A percentile compares a stretch with the other conserved stretches of the same genome.
Conservation (phyloP, 1,140 invertebrate genomes). For the Vollenhovia emeryi region DNA sequence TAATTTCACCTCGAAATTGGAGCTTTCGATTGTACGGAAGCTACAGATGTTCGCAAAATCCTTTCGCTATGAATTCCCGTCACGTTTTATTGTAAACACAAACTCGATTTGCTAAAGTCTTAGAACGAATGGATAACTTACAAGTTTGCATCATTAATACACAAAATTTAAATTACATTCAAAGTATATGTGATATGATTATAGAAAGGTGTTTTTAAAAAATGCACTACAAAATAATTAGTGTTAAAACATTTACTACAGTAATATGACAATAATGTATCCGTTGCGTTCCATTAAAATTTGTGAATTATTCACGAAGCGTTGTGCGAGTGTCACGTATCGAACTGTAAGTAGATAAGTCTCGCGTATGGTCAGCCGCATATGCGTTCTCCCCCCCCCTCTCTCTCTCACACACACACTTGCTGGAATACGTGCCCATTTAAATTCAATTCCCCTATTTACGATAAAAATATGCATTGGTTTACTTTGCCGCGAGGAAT, state of each 20-base stretch:
- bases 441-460: conserved; percentile 8
- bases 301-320: background rate
- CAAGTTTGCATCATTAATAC: background rate
- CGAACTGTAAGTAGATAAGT: conserved; percentile 24
- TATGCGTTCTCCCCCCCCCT: background rate
- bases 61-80: background rate
- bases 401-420: background rate
- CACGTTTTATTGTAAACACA: background rate
- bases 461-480: background rate
- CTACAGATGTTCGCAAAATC: background rate
- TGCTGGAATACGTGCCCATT: background rate
- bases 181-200: background rate
- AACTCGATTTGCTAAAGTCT: background rate
- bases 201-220: background rate
- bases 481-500: background rate
- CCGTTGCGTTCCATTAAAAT: background rate
- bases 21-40: background rate
- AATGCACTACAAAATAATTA: background rate
- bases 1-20: background rate
- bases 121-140: background rate
- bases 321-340: background rate
- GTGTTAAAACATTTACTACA: background rate
- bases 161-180: background rate
- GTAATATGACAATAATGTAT: background rate
- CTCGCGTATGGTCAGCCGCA: conserved; percentile 2